A percentile compares a stretch with the other conserved stretches of the same genome.
phyloP scores from a whole-genome alignment of 1,140 invertebrate genomes.

The Lerema accius region DNA sequence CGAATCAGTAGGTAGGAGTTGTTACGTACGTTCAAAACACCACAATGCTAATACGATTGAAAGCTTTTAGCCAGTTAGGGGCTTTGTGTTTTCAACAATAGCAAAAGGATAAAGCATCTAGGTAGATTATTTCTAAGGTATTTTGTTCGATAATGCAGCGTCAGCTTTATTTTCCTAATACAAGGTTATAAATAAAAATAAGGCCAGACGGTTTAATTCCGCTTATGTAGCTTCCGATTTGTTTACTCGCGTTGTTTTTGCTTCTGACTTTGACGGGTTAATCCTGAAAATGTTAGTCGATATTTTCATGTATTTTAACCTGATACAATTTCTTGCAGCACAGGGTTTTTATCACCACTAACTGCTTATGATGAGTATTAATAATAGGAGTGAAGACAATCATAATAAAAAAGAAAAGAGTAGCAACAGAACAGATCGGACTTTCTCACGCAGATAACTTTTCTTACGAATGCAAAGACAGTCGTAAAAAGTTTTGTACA shows the following conservation, averaged over 20 bases:
- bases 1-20: slow-evolving; percentile 35
- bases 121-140: slow-evolving; percentile 59
- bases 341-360: no score
- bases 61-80: slow-evolving; percentile 70
- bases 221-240: slow-evolving; percentile 54
- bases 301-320: not conserved
- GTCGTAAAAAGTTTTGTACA: slow-evolving; percentile 3
- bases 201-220: slow-evolving; percentile 48
- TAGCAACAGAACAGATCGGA: slow-evolving; percentile 13
- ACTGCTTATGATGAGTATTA: no score
- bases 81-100: slow-evolving; percentile 71
- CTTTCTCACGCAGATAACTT: slow-evolving; percentile 16
- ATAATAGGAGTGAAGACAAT: no score
- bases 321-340: no score
- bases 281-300: slow-evolving; percentile 33
- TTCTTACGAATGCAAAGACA: slow-evolving; percentile 15
- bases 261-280: slow-evolving; percentile 12
- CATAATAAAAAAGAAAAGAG: no score
- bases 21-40: slow-evolving; percentile 35
- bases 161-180: slow-evolving; percentile 55
- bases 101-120: slow-evolving; percentile 65
- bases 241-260: slow-evolving; percentile 46
- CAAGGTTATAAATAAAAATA: slow-evolving; percentile 63
- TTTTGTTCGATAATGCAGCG: slow-evolving; percentile 71
- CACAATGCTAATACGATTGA: slow-evolving; percentile 41